These are phyloP conservation scores for Cephonodes hylas DNA, from an alignment of 2,888 invertebrate species.

Conservation along the genomic window DNA sequence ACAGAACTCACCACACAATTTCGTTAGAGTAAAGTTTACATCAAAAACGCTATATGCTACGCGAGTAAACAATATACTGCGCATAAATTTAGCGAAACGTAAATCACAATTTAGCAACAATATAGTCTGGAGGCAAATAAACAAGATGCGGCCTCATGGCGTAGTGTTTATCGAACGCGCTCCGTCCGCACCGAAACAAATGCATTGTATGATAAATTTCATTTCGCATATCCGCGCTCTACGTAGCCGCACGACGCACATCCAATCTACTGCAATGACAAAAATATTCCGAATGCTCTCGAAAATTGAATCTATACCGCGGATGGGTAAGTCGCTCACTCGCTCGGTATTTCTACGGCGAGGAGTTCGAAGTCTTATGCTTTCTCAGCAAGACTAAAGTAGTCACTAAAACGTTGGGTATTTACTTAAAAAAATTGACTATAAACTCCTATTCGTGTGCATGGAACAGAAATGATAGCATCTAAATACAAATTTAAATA, in stretches of 20 bases:
- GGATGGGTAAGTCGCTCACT: neutral
- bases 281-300: constrained; percentile 3
- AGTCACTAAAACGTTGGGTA: no score
- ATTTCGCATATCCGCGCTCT: constrained; percentile 12
- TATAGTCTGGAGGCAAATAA: neutral
- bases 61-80: neutral
- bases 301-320: constrained; percentile 9
- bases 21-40: no score
- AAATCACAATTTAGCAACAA: neutral
- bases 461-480: no score
- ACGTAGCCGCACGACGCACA: constrained; percentile 7
- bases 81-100: neutral
- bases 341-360: no score
- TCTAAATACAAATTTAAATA: no score
- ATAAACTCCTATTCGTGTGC: no score
- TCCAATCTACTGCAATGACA: constrained; percentile 9
- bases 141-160: neutral
- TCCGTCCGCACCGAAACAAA: constrained; percentile 19
- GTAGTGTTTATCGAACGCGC: constrained; percentile 15
- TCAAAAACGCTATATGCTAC: no score
- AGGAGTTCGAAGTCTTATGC: no score
- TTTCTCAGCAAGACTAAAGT: no score
- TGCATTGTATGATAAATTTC: constrained; percentile 18
- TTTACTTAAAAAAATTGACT: no score
- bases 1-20: no score